Evolutionary conservation across 2,888 invertebrate genomes (phyloP).

Genomic region (Meghimatium bilineatum): DNA sequence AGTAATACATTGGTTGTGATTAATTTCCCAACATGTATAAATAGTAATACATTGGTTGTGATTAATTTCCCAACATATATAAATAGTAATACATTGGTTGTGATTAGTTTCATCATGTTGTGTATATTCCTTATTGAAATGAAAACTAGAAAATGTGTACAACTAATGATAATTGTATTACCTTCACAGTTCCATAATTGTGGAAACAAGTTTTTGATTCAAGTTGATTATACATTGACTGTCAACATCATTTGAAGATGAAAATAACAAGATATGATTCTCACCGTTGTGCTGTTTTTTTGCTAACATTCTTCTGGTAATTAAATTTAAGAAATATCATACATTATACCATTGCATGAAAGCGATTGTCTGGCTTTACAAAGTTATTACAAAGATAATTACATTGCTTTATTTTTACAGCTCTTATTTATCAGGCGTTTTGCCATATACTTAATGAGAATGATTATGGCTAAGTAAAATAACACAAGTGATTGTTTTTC

Average conservation of each 20-base stretch:
- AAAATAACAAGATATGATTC: background rate
- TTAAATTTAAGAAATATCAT: background rate
- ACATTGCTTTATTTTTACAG: too few relatives aligned
- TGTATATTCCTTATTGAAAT: too few relatives aligned
- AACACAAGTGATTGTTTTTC: background rate
- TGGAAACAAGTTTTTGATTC: background rate
- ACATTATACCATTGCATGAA: background rate
- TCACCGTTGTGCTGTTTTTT: constrained; percentile 14
- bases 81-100: too few relatives aligned
- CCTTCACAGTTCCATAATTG: background rate
- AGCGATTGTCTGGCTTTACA: background rate
- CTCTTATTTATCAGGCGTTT: too few relatives aligned
- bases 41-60: too few relatives aligned
- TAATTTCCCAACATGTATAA: too few relatives aligned
- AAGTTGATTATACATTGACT: background rate
- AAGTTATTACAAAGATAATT: background rate
- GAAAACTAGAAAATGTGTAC: too few relatives aligned
- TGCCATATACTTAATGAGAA: background rate
- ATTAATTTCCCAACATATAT: too few relatives aligned
- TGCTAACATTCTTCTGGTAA: constrained; percentile 19
- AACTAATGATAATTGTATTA: background rate
- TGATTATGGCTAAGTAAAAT: background rate
- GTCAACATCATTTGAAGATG: background rate
- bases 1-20: too few relatives aligned
- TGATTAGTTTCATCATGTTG: too few relatives aligned